Evolutionary conservation across 2,888 invertebrate species (phyloP).

Genomic region (Zygogramma bicolorata): DNA sequence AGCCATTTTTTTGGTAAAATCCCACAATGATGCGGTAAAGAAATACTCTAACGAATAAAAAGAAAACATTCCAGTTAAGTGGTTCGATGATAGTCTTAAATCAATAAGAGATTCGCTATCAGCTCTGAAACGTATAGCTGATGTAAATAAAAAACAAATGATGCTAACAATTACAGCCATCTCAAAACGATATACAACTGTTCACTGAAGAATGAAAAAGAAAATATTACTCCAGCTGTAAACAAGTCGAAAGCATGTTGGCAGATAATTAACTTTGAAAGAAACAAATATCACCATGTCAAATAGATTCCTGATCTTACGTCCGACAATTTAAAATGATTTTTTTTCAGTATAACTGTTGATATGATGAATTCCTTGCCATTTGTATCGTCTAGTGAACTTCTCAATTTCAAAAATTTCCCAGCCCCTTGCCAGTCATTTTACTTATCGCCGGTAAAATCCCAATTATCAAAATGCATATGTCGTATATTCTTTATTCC

Average conservation of each 20-base stretch:
- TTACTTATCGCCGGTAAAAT: too few relatives aligned
- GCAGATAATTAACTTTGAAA: slow-evolving; percentile 11
- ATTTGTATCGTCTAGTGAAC: neutral
- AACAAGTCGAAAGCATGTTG: neutral
- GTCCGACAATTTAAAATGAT: neutral
- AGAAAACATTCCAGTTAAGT: neutral
- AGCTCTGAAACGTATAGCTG: neutral
- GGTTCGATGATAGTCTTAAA: neutral
- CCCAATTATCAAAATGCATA: too few relatives aligned
- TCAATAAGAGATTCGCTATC: neutral
- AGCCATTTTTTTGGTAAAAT: too few relatives aligned
- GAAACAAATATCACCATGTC: neutral
- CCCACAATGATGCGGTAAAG: too few relatives aligned
- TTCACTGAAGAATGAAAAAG: neutral
- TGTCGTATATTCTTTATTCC: too few relatives aligned
- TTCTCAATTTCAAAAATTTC: neutral
- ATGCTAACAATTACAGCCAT: neutral
- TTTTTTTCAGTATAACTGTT: neutral
- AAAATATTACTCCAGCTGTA: neutral
- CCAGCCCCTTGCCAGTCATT: too few relatives aligned
- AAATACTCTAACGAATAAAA: too few relatives aligned
- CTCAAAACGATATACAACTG: neutral
- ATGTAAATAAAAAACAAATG: neutral
- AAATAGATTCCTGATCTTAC: slow-evolving; percentile 6
- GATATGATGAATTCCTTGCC: neutral